A percentile compares a stretch with the other conserved stretches of the same genome.
These are phyloP conservation scores for Philotrypesis tridentata DNA, from an alignment of 1,140 invertebrate genomes.

Conservation along the genomic window DNA sequence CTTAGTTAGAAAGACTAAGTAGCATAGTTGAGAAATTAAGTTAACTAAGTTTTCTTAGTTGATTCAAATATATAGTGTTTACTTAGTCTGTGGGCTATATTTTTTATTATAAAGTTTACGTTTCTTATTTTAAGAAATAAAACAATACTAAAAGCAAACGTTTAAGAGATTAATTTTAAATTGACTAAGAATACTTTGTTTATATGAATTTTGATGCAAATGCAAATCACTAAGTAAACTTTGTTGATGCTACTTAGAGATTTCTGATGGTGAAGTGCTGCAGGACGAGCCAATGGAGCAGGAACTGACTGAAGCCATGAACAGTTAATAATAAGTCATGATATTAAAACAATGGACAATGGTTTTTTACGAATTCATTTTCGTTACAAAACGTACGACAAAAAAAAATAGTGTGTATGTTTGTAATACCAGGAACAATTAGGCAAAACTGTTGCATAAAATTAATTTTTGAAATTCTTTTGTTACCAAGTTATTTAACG, in stretches of 20 bases:
- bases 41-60: neutral
- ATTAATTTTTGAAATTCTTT: constrained; percentile 41
- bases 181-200: neutral
- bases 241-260: neutral
- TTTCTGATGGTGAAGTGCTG: neutral
- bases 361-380: constrained; percentile 50
- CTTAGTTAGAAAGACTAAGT: neutral
- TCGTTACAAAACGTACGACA: constrained; percentile 30
- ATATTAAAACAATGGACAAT: constrained; percentile 42
- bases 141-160: neutral
- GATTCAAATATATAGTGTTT: neutral
- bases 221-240: neutral
- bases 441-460: constrained; percentile 34
- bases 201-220: neutral
- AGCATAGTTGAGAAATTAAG: neutral
- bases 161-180: neutral
- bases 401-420: constrained; percentile 24
- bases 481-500: neutral
- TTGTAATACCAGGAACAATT: constrained; percentile 23
- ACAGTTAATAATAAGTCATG: constrained; percentile 65
- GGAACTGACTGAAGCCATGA: constrained; percentile 61
- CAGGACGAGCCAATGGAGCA: constrained; percentile 69
- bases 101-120: neutral
- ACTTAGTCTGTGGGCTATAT: neutral
- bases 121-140: neutral